These are phyloP conservation scores for Dynastes maya DNA, from an alignment of 2,888 invertebrate species.

Conservation along the genomic window DNA sequence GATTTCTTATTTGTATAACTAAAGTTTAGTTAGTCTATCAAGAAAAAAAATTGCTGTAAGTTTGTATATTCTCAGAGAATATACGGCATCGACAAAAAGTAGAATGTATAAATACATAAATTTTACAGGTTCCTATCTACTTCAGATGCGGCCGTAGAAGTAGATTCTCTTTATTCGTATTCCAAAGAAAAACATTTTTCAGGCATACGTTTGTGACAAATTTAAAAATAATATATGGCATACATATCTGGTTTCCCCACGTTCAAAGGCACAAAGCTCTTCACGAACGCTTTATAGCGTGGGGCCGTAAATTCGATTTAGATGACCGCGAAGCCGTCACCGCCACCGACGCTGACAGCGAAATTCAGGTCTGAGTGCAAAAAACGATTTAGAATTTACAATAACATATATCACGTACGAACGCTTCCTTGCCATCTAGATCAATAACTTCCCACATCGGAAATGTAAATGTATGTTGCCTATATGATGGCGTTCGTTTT, in stretches of 20 bases:
- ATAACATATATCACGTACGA: slow-evolving; percentile 39
- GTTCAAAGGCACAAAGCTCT: slow-evolving; percentile 60
- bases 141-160: not conserved
- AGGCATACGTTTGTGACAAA: slow-evolving; percentile 67
- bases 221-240: slow-evolving; percentile 68
- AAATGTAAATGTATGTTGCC: not conserved
- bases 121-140: not conserved
- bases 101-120: slow-evolving; percentile 19
- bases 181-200: slow-evolving; percentile 53
- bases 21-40: too few relatives aligned
- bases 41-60: too few relatives aligned
- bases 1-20: too few relatives aligned
- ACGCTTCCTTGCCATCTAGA: slow-evolving; percentile 1
- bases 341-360: slow-evolving; percentile 63
- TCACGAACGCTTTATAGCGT: slow-evolving; percentile 59
- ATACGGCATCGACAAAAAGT: not conserved
- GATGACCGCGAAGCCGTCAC: slow-evolving; percentile 64
- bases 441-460: slow-evolving; percentile 19
- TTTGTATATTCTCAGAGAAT: too few relatives aligned
- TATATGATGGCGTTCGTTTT: not conserved
- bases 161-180: slow-evolving; percentile 31
- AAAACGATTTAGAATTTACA: slow-evolving; percentile 60
- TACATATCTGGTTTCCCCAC: slow-evolving; percentile 61
- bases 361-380: slow-evolving; percentile 60
- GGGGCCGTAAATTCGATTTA: slow-evolving; percentile 68